Percentiles rank a stretch among this genome's conserved stretches.
phyloP scores from a whole-genome alignment of 1,140 invertebrate genomes.

The Nasonia vitripennis region DNA sequence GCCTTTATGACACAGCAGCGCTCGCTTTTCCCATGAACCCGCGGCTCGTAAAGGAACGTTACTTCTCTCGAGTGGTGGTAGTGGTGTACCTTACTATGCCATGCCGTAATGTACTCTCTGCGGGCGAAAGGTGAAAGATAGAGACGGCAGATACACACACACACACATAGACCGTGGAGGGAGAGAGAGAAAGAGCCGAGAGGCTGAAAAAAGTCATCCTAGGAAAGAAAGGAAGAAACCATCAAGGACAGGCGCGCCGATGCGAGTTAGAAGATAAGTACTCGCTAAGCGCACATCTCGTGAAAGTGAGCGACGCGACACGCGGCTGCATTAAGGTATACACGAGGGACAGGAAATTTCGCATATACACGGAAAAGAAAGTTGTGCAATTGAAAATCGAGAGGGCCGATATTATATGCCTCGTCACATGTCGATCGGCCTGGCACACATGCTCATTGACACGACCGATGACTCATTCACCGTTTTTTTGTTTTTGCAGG shows the following conservation, averaged over 20 bases:
- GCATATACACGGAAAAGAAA: slow-evolving; percentile 52
- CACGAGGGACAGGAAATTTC: neutral
- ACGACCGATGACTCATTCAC: slow-evolving; percentile 56
- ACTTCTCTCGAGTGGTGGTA: neutral
- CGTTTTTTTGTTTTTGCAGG: slow-evolving; percentile 26
- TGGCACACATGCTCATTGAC: slow-evolving; percentile 59
- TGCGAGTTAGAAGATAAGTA: neutral
- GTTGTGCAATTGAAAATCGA: slow-evolving; percentile 57
- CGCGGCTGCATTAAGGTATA: neutral
- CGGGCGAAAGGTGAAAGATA: slow-evolving; percentile 43
- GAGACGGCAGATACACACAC: slow-evolving; percentile 14
- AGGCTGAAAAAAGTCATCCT: neutral
- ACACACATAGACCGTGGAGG: too few relatives aligned
- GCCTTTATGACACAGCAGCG: slow-evolving; percentile 32
- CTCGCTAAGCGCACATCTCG: slow-evolving; percentile 8
- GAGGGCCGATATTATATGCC: slow-evolving; percentile 46
- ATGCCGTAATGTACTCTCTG: neutral
- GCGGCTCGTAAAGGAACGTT: slow-evolving; percentile 12
- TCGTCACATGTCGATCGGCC: slow-evolving; percentile 53
- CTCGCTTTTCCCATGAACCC: slow-evolving; percentile 42
- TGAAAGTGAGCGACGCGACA: slow-evolving; percentile 21
- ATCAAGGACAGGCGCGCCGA: slow-evolving; percentile 13
- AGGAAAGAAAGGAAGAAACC: slow-evolving; percentile 9
- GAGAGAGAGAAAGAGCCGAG: too few relatives aligned
- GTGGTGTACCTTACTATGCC: neutral